Conservation (phyloP, 2,888 invertebrate species). For the Priocnemis perturbator region DNA sequence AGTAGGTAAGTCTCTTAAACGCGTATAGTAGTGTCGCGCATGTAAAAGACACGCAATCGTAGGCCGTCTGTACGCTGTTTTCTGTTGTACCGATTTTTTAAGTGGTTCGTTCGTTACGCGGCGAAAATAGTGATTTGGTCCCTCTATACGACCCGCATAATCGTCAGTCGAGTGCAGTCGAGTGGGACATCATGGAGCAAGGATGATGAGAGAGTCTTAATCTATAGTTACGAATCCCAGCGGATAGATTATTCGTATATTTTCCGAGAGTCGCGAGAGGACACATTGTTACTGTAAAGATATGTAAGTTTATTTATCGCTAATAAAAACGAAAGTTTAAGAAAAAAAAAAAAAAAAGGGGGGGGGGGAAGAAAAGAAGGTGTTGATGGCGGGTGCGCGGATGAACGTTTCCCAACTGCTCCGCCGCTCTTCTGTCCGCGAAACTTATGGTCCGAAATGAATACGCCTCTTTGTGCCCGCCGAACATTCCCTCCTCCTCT, state of each 20-base stretch:
- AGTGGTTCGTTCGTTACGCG: conserved; percentile 31
- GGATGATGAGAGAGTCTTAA: conserved; percentile 34
- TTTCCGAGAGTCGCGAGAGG: conserved; percentile 72
- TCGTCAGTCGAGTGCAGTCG: conserved; percentile 12
- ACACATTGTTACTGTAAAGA: conserved; percentile 74
- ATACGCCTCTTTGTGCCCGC: no score
- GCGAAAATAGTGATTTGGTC: conserved; percentile 13
- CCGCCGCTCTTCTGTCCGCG: no score
- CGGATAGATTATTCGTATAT: conserved; percentile 71
- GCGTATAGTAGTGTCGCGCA: conserved; percentile 43
- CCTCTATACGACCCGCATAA: conserved; percentile 9
- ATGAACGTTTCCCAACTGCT: no score
- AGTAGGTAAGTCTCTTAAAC: conserved; percentile 23
- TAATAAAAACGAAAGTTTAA: conserved; percentile 71
- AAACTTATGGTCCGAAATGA: no score
- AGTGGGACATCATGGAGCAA: background rate
- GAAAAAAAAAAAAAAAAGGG: conserved; percentile 31
- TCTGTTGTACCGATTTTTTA: conserved; percentile 44
- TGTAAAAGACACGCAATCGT: conserved; percentile 37
- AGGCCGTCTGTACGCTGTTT: conserved; percentile 28
- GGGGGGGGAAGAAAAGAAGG: background rate
- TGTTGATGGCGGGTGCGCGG: no score
- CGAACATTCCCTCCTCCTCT: no score
- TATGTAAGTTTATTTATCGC: conserved; percentile 75
- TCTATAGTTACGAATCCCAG: conserved; percentile 57